These are phyloP conservation scores for Dipodomys stephensi DNA, from an alignment of 2,113 vertebrate species.

Conservation along the genomic window DNA sequence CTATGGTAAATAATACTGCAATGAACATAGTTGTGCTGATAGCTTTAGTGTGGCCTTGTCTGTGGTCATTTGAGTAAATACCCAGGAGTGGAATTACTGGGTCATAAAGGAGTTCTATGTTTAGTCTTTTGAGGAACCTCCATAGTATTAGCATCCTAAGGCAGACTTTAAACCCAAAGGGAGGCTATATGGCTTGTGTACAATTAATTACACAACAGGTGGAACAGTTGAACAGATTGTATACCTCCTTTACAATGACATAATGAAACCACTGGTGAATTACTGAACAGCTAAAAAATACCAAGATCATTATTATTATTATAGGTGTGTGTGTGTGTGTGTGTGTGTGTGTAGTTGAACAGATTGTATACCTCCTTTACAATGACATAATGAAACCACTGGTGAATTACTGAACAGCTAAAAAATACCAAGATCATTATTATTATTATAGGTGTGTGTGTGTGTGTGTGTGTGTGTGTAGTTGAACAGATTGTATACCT, in stretches of 20 bases:
- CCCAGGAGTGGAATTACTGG: too few relatives aligned
- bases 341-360: slow-evolving; percentile 81
- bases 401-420: slow-evolving; percentile 85
- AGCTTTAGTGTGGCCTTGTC: too few relatives aligned
- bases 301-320: too few relatives aligned
- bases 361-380: slow-evolving; percentile 92
- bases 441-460: too few relatives aligned
- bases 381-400: slow-evolving; percentile 90
- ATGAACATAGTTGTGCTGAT: too few relatives aligned
- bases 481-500: slow-evolving; percentile 92
- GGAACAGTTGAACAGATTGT: slow-evolving; percentile 93
- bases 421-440: too few relatives aligned
- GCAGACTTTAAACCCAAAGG: slow-evolving; percentile 98
- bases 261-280: slow-evolving; percentile 90
- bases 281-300: slow-evolving; percentile 80
- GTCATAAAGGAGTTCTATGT: too few relatives aligned
- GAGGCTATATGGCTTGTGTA: slow-evolving; percentile 95
- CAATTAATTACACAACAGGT: slow-evolving; percentile 95
- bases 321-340: too few relatives aligned
- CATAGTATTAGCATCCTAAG: slow-evolving; percentile 89
- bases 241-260: slow-evolving; percentile 90
- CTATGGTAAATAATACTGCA: too few relatives aligned
- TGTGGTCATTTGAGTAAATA: too few relatives aligned
- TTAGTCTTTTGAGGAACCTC: too few relatives aligned
- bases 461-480: too few relatives aligned